phyloP scores from a whole-genome alignment of 2,888 invertebrate species.

The Nemoura dubitans region DNA sequence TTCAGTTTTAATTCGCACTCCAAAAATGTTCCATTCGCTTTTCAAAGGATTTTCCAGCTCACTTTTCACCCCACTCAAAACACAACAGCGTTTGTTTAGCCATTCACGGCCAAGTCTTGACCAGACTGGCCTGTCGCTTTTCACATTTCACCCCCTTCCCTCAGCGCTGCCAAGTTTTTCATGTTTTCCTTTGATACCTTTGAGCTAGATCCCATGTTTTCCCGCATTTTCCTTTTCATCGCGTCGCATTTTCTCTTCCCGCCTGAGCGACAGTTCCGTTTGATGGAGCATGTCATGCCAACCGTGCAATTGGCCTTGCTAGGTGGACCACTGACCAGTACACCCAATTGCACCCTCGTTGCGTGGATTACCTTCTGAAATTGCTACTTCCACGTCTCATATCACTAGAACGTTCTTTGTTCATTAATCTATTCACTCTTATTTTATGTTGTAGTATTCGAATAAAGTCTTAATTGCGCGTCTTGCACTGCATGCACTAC shows the following conservation, averaged over 20 bases:
- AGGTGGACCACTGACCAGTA: not conserved
- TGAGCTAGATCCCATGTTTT: not conserved
- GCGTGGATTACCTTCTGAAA: not conserved
- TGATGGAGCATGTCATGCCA: not conserved
- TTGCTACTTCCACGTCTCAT: no score
- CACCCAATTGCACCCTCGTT: not conserved
- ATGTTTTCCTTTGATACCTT: not conserved
- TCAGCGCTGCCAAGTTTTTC: not conserved
- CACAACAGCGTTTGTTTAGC: not conserved
- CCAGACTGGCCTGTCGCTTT: not conserved
- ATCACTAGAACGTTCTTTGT: no score
- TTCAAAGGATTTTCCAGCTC: not conserved
- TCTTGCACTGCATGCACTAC: no score
- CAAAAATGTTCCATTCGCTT: not conserved
- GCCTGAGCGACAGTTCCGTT: not conserved
- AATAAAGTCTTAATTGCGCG: no score
- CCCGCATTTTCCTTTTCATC: not conserved
- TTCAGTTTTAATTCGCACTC: not conserved
- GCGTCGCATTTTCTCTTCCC: not conserved
- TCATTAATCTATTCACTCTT: no score
- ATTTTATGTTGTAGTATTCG: no score
- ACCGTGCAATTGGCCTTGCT: not conserved
- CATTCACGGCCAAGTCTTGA: not conserved
- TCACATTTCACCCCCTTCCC: not conserved
- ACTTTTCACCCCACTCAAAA: not conserved